Conservation (phyloP, 2,888 invertebrate genomes). For the Arge pagana region DNA sequence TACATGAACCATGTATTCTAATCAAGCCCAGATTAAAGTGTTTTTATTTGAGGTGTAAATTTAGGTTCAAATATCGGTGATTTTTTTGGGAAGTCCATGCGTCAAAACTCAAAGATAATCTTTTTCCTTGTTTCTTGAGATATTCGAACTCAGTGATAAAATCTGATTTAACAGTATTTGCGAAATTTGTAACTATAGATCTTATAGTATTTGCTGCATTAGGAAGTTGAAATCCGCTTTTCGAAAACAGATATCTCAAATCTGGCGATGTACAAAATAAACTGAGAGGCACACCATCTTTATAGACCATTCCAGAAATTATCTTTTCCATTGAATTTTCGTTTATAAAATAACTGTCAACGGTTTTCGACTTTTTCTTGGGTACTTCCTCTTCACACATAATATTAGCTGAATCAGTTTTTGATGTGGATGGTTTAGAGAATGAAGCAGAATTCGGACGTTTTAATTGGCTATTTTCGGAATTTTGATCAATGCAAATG, state of each 20-base stretch:
- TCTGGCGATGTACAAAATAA: conserved; percentile 27
- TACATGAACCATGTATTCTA: conserved; percentile 28
- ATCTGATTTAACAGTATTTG: conserved; percentile 28
- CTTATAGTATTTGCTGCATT: conserved; percentile 30
- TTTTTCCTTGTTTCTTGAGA: conserved; percentile 17
- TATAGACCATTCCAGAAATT: conserved; percentile 31
- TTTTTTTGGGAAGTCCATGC: conserved; percentile 28
- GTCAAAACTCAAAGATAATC: conserved; percentile 23
- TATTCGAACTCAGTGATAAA: conserved; percentile 40
- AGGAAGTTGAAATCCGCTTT: conserved; percentile 28
- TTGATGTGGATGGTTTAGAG: conserved; percentile 12
- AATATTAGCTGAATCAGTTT: not conserved
- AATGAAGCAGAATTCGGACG: no score
- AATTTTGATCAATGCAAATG: conserved; percentile 5
- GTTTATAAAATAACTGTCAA: conserved; percentile 27
- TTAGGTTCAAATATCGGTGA: conserved; percentile 30
- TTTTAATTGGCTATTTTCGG: conserved; percentile 1
- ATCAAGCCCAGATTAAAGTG: conserved; percentile 32
- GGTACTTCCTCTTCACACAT: no score
- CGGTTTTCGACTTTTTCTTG: conserved; percentile 26
- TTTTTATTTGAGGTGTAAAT: conserved; percentile 28
- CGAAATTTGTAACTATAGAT: conserved; percentile 25
- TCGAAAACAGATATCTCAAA: conserved; percentile 29
- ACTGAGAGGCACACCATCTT: conserved; percentile 22
- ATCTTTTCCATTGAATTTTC: conserved; percentile 31